Percentiles rank a stretch among this genome's conserved stretches.
These are phyloP conservation scores for Dascyllus trimaculatus DNA, from an alignment of 2,113 vertebrate genomes.

Conservation along the genomic window DNA sequence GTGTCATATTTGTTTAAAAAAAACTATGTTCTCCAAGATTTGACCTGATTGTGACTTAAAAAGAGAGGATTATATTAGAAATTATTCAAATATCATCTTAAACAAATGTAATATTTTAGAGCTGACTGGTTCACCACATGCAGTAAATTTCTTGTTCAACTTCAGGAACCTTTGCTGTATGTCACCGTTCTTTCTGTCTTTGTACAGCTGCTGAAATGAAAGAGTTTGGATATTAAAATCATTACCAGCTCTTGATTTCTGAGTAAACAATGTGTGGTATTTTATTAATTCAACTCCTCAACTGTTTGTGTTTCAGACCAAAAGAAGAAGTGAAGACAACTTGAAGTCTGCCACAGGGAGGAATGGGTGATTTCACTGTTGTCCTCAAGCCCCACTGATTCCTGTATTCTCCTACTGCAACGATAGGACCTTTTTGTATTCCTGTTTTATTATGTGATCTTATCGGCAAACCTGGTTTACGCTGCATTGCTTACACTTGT, in stretches of 20 bases:
- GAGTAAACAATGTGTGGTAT: too few species aligned
- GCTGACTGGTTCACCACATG: background rate
- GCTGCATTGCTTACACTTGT: background rate
- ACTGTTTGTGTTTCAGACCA: conserved; percentile 75
- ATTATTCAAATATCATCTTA: background rate
- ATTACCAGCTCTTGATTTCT: too few species aligned
- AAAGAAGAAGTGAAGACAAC: conserved; percentile 85
- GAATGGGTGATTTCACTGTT: conserved; percentile 38
- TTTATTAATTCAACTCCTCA: too few species aligned
- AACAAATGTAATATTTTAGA: too few species aligned
- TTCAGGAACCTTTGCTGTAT: too few species aligned
- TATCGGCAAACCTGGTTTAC: conserved; percentile 48
- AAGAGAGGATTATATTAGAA: background rate
- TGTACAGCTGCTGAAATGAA: too few species aligned
- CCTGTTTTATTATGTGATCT: conserved; percentile 73
- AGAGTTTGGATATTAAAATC: too few species aligned
- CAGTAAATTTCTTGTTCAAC: too few species aligned
- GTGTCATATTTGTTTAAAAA: too few species aligned
- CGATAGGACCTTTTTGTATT: conserved; percentile 76
- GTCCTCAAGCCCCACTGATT: conserved; percentile 34
- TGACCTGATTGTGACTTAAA: too few species aligned
- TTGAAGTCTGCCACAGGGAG: conserved; percentile 49
- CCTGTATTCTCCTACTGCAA: conserved; percentile 32
- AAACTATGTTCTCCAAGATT: too few species aligned
- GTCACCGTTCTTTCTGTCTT: too few species aligned